Percentiles rank a stretch among this genome's conserved stretches.
Conservation (phyloP, 2,797 vertebrate species). For the Halcyon smyrnensis region DNA sequence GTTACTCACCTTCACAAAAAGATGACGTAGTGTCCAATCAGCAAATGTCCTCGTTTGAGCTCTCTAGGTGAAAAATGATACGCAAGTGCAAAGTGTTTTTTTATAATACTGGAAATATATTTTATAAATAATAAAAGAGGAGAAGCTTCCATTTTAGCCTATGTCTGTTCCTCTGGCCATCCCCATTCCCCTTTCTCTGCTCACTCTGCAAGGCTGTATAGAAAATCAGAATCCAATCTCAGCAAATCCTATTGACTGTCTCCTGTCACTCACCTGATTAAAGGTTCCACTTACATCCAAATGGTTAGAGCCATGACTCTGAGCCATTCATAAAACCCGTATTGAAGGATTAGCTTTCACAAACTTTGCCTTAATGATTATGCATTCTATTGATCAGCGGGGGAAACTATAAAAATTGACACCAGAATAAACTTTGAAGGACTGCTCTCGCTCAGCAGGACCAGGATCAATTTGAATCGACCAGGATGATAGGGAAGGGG, state of each 20-base stretch:
- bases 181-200: conserved; percentile 2
- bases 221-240: conserved; percentile 60
- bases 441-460: conserved; percentile 77
- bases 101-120: conserved; percentile 50
- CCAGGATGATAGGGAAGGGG: conserved; percentile 38
- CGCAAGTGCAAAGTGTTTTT: conserved; percentile 51
- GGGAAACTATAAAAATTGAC: conserved; percentile 86
- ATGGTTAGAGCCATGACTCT: conserved; percentile 65
- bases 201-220: conserved; percentile 43
- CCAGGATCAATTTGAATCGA: conserved; percentile 80
- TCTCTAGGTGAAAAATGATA: conserved; percentile 60
- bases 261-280: conserved; percentile 80
- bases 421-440: conserved; percentile 86
- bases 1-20: background rate
- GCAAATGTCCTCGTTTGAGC: conserved; percentile 40
- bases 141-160: conserved; percentile 53
- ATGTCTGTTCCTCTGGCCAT: background rate
- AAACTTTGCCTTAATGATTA: conserved; percentile 84
- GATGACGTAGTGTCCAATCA: conserved; percentile 54
- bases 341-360: conserved; percentile 81
- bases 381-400: conserved; percentile 77
- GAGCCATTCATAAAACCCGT: conserved; percentile 83
- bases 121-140: conserved; percentile 73
- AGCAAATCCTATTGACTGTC: conserved; percentile 70
- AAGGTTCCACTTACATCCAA: conserved; percentile 79